Base-by-base conservation (phyloP, 92 coral and sea anemone genomes). In the Palythoa grandiflora region DNA sequence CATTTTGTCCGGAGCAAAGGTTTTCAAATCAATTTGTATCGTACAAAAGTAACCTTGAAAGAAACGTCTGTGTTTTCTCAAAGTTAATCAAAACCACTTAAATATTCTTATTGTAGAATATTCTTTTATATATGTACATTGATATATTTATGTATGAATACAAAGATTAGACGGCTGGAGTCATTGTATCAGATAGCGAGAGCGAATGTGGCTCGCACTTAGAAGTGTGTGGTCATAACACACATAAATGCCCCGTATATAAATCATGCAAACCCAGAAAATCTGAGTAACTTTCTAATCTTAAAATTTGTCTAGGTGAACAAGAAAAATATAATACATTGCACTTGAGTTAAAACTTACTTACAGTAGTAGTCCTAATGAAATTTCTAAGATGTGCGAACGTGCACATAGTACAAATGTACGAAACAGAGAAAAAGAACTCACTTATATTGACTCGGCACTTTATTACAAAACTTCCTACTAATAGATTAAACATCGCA, bases 391-490 rank as follows among this genome's bases (percentile, higher is more conserved):
- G 20, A 16, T 11, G 75, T 47, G 85, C 21, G 85, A 36, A 63
- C 74, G 7, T 61, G 73, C 73, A 39, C 16, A 61, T 9, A 66
- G 63, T n/a, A 54, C 35, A 6, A 21, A 59, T 20, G 59, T 4
- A 28, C 15, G 16, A 35, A 19, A 5, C 38, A 9, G 28, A 63
- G 1, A 55, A 38, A 79, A 14, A 52, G 36, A 79, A 59, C 4
- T 54, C 35, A 20, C 37, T 38, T 37, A 81, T 44, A 81, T 48
- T 19, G 59, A 47, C 47, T 16, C 57, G 21, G 16, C 44, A 63
- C 74, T 81, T 81, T 66, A 40, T 80, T 44, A 81, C 47, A 77
- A 81, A 81, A 81, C 75, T 36, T 66, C 73, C 44, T 81, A 35
- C 74, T 39, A 21, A 28, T 20, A 40, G 74, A 81, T 60, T 44